Evolutionary conservation across 2,888 invertebrate species (phyloP), one percentile per base, ranked within the genome.

Genomic region (Polymixis flavicincta): DNA sequence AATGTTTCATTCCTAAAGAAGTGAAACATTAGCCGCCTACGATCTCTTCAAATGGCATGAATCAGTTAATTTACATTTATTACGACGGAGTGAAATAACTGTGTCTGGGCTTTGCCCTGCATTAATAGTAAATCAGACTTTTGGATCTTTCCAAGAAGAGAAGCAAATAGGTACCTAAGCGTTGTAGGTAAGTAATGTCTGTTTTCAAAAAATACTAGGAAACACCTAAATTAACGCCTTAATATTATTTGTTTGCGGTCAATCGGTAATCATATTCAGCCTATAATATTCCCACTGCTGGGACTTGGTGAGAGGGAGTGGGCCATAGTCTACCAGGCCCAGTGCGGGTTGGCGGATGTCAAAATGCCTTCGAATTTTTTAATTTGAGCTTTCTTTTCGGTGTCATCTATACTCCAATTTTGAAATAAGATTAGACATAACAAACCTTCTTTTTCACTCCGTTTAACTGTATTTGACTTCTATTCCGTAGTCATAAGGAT

Each of bases 1-100:
- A 79, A 19, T 76, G 8, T 78, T 25, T 22, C 2, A 6, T 22
- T 54, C 1, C 8, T 63, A 59, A 71, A 72, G 73, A 76, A 69
- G 54, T 28, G 59, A 68, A 71, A 59, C 66, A 77, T 76, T 74
- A 79, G 25, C 68, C 79, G 76, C 87, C 86, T 66, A 87, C 88
- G 48, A 54, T 67, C 28, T 37, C 50, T 50, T 54, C 67, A 78
- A 79, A 70, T 69, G 71, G 72, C 57, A 68, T 67, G 76, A 83
- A 76, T 85, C 66, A 80, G 60, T 67, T 83, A 67, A 85, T 86
- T 86, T 80, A 70, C 80, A 84, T 86, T 76, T 76, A 48, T 71
- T 75, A 80, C 74, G 76, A 75, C 72, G 70, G 25, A 75, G 64
- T 76, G 57, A 68, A 64, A 66, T 65, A 37, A 71, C 69, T 50